These are phyloP conservation scores for Myripristis jacobus DNA, from an alignment of 2,797 vertebrate species.

Conservation along the genomic window DNA sequence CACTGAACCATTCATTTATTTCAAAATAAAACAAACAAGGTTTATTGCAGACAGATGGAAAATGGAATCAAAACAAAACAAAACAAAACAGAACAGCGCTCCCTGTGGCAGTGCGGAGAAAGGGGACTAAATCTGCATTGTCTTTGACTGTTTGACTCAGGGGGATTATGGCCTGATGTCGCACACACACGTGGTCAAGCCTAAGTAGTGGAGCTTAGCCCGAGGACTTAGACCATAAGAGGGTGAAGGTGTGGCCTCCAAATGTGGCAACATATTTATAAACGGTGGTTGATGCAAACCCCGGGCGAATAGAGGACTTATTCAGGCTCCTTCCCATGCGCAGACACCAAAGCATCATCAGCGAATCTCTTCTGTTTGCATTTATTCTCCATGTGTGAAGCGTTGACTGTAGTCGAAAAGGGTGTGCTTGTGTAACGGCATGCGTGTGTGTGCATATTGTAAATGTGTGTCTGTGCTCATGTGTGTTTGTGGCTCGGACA, in stretches of 20 bases:
- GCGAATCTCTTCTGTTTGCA: conserved; percentile 44
- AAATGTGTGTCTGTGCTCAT: conserved; percentile 13
- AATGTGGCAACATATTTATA: conserved; percentile 69
- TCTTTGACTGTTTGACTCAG: conserved; percentile 75
- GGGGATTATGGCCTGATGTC: conserved; percentile 78
- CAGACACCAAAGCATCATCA: neutral
- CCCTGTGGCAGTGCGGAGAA: conserved; percentile 26
- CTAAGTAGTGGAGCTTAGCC: conserved; percentile 74
- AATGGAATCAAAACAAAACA: no score
- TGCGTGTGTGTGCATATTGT: conserved; percentile 31
- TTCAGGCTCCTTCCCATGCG: conserved; percentile 32
- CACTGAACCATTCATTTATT: neutral
- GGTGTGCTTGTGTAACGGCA: conserved; percentile 32
- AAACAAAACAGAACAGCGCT: conserved; percentile 11
- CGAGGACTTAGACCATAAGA: conserved; percentile 65
- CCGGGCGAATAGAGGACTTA: conserved; percentile 25
- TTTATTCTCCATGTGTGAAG: conserved; percentile 47
- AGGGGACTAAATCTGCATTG: conserved; percentile 55
- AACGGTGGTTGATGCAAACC: conserved; percentile 44
- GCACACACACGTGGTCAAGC: conserved; percentile 73
- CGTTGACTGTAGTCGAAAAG: conserved; percentile 41
- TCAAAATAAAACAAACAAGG: neutral
- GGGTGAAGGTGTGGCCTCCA: conserved; percentile 62
- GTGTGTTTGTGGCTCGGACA: conserved; percentile 48
- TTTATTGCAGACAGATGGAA: no score